Evolutionary conservation across 2,888 invertebrate species (phyloP), one percentile per base, ranked within the genome.

Genomic region (Apocheima hispidaria): DNA sequence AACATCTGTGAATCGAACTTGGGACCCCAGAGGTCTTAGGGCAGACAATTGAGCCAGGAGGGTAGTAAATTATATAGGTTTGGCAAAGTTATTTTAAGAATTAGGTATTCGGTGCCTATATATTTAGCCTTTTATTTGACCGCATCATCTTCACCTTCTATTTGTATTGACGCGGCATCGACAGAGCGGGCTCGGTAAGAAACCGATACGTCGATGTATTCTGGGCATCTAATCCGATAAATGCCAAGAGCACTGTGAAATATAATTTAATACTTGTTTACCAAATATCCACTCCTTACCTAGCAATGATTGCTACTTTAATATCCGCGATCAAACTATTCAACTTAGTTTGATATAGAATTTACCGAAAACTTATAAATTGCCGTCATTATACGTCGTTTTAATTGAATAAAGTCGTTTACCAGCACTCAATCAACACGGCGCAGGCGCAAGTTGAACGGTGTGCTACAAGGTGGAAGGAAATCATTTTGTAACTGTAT

Each of bases 361-460:
- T 53, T 60, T 33, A 49, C 54, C 49, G 53, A 41, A 46, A 51
- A 56, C 44, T 54, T 46, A 60, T 53, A 49, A 56, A 63, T 66
- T 50, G 46, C 54, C 21, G 54, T 30, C 33, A 49, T 60, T 60
- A 57, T 51, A 43, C 41, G 18, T 12, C 35, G 23, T 7, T 60
- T 60, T 55, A 60, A 65, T 68, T 60, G 61, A 61, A 67, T 67
- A 63, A 44, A 62, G 55, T 56, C 58, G 55, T 64, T 65, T 52
- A 57, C 33, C 38, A 9, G 52, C 58, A 55, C 43, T 51, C 48
- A 54, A 56, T 65, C 61, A 55, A 36, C 18, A 9, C 38, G 2
- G 10, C 38, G 6, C 9, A 2, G 1, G 26, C 26, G 26, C 26
- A 26, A 26, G 7, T 26, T 6, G 26, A 6, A 26, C 1, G 6